A percentile compares a stretch with the other conserved stretches of the same genome.
Conservation (phyloP, 2,888 invertebrate species). For the Chymomyza caudatula region DNA sequence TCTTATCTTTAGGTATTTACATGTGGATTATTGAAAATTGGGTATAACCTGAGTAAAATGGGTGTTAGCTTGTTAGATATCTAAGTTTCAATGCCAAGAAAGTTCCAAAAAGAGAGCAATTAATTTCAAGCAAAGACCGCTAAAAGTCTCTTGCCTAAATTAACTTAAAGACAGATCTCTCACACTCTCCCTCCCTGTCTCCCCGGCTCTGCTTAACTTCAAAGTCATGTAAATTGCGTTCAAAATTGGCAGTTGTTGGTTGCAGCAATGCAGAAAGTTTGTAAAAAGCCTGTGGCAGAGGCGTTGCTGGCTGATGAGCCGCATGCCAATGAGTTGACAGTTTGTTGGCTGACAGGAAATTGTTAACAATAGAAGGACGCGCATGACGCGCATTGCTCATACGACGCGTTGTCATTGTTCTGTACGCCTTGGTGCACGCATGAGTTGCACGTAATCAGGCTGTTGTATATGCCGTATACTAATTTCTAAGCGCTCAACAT, state of each 20-base stretch:
- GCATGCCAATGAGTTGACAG: slow-evolving; percentile 44
- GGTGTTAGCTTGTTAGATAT: too few relatives aligned
- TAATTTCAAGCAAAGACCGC: too few relatives aligned
- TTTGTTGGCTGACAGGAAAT: slow-evolving; percentile 45
- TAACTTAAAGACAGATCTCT: background rate
- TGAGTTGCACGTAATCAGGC: slow-evolving; percentile 53
- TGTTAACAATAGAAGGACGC: slow-evolving; percentile 58
- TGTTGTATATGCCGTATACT: slow-evolving; percentile 20
- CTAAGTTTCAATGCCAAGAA: too few relatives aligned
- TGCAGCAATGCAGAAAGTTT: background rate
- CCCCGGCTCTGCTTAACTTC: background rate
- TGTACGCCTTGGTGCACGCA: slow-evolving; percentile 47
- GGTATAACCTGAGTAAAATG: too few relatives aligned
- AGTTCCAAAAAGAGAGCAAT: too few relatives aligned
- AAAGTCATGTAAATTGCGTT: slow-evolving; percentile 11
- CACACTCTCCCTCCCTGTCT: background rate
- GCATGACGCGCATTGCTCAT: slow-evolving; percentile 7
- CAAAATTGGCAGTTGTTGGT: slow-evolving; percentile 2
- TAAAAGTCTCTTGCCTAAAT: background rate
- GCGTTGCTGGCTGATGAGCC: slow-evolving; percentile 43
- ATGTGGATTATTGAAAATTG: too few relatives aligned
- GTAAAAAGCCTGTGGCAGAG: background rate
- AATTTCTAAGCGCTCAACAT: slow-evolving; percentile 36
- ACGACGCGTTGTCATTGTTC: slow-evolving; percentile 17
- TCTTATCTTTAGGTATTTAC: too few relatives aligned